These are phyloP conservation scores for Caenorhabditis zanzibari DNA, from an alignment of 2,888 invertebrate genomes.

Conservation along the genomic window DNA sequence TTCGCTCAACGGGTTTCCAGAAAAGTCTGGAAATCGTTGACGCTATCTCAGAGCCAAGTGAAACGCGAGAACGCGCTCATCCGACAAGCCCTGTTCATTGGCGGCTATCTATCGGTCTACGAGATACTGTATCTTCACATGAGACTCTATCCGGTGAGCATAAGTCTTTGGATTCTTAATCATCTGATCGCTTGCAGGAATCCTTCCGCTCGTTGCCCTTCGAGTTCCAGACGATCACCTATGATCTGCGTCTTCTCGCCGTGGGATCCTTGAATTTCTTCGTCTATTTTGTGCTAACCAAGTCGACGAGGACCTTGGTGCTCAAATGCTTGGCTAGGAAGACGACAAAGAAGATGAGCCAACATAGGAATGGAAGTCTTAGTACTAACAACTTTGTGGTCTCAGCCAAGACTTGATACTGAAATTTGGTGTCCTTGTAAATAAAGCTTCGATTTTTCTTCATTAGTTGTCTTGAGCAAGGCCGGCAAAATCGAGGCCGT, in stretches of 20 bases:
- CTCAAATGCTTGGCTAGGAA: background rate
- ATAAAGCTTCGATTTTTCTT: too few species aligned
- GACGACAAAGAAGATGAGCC: background rate
- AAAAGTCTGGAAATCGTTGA: background rate
- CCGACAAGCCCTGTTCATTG: slow-evolving; percentile 40
- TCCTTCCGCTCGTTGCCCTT: slow-evolving; percentile 32
- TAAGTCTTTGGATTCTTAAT: too few species aligned
- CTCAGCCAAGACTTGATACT: slow-evolving; percentile 6
- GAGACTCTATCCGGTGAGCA: slow-evolving; percentile 40
- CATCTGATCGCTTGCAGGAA: too few species aligned
- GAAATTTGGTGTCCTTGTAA: too few species aligned
- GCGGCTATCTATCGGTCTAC: slow-evolving; percentile 37
- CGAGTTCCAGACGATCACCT: slow-evolving; percentile 30
- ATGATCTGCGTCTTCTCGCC: slow-evolving; percentile 25
- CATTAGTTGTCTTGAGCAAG: too few species aligned
- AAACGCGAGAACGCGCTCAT: slow-evolving; percentile 49
- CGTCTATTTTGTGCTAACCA: slow-evolving; percentile 33
- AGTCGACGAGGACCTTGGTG: slow-evolving; percentile 19
- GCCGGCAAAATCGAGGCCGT: too few species aligned
- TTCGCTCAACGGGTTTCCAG: slow-evolving; percentile 25
- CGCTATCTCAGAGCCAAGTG: background rate
- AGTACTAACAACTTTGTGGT: slow-evolving; percentile 11
- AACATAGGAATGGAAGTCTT: background rate
- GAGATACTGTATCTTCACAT: slow-evolving; percentile 40
- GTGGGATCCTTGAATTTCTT: slow-evolving; percentile 48